Conservation (phyloP, 2,113 vertebrate genomes). For the Spea bombifrons region DNA sequence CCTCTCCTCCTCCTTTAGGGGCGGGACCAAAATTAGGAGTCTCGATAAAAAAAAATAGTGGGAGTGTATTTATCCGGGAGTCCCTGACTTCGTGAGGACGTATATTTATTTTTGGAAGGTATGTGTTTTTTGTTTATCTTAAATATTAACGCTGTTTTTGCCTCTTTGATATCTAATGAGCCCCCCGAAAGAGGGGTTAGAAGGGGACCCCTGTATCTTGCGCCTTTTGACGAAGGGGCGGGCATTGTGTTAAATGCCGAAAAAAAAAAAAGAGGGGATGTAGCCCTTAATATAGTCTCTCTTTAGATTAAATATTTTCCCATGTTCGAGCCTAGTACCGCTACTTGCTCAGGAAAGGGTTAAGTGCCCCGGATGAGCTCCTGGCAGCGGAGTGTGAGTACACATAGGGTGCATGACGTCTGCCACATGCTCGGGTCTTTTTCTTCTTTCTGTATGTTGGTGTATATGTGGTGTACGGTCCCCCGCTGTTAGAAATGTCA, state of each 20-base stretch:
- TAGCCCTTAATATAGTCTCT: not conserved
- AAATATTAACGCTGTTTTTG: not conserved
- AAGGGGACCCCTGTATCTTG: not conserved
- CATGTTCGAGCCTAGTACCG: too few species aligned
- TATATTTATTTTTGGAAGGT: slow-evolving; percentile 23
- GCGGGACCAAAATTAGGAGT: slow-evolving; percentile 14
- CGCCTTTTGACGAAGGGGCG: not conserved
- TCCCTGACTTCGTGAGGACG: slow-evolving; percentile 14
- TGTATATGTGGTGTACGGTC: too few species aligned
- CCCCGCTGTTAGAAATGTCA: too few species aligned
- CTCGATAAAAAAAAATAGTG: slow-evolving; percentile 9
- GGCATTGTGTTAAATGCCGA: not conserved
- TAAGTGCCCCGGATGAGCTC: not conserved
- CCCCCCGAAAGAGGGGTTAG: not conserved
- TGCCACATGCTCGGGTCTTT: not conserved
- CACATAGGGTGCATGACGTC: not conserved
- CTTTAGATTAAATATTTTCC: not conserved
- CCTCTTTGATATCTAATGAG: too few species aligned
- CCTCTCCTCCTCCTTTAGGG: not conserved
- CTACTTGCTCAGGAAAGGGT: not conserved
- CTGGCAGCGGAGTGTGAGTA: not conserved
- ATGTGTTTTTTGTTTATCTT: slow-evolving; percentile 16
- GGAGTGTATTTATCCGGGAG: slow-evolving; percentile 16
- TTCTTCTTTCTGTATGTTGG: too few species aligned
- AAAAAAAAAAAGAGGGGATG: not conserved